Percentiles rank a stretch among this genome's conserved stretches.
phyloP scores from a whole-genome alignment of 2,888 invertebrate genomes.

The Hyppa rectilinea region DNA sequence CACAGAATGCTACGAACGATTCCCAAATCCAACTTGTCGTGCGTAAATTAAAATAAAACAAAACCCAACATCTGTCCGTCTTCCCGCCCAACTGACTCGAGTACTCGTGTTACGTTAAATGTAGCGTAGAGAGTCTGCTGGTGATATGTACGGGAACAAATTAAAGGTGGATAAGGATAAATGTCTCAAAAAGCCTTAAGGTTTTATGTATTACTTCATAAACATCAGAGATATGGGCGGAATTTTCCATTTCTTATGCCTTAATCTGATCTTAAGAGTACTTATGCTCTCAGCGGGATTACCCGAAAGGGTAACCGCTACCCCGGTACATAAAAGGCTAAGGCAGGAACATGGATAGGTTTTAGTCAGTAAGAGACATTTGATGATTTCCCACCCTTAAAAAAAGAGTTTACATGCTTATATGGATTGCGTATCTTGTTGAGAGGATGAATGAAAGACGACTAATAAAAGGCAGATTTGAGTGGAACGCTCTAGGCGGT shows the following conservation, averaged over 20 bases:
- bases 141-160: slow-evolving; percentile 11
- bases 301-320: too few relatives aligned
- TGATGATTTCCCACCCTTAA: too few relatives aligned
- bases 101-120: slow-evolving; percentile 34
- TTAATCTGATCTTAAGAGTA: too few relatives aligned
- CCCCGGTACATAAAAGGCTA: too few relatives aligned
- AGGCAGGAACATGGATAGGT: too few relatives aligned
- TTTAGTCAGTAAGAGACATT: too few relatives aligned
- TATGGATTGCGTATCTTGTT: too few relatives aligned
- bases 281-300: too few relatives aligned
- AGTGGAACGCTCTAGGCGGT: too few relatives aligned
- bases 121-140: slow-evolving; percentile 17
- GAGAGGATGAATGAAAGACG: too few relatives aligned
- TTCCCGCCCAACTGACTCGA: slow-evolving; percentile 19
- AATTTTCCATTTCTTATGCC: not conserved
- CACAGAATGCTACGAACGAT: slow-evolving; percentile 9
- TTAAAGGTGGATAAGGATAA: not conserved
- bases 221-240: not conserved
- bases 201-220: not conserved
- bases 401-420: too few relatives aligned
- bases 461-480: too few relatives aligned
- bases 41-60: slow-evolving; percentile 51
- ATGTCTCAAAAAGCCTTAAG: not conserved
- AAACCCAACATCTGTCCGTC: slow-evolving; percentile 26
- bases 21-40: slow-evolving; percentile 1